Evolutionary conservation across 2,113 vertebrate genomes (phyloP).

Genomic region (Brienomyrus longianalis): DNA sequence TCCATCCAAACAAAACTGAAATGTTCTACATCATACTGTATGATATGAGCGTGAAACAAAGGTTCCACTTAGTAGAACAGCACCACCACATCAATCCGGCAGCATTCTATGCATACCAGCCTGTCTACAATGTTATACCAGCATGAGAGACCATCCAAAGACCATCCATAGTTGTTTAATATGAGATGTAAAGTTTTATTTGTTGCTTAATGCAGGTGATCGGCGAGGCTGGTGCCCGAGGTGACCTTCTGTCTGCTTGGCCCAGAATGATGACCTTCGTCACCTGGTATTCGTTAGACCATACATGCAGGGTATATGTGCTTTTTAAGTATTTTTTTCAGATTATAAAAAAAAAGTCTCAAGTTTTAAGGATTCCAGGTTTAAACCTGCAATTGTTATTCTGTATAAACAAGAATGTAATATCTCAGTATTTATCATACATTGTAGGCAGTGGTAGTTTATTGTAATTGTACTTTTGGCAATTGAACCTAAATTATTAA

Average conservation of each 20-base stretch:
- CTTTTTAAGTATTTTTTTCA: neutral
- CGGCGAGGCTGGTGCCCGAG: neutral
- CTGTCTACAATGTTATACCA: neutral
- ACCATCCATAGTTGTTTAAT: neutral
- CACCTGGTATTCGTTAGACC: slow-evolving; percentile 43
- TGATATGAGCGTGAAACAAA: neutral
- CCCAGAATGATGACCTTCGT: slow-evolving; percentile 37
- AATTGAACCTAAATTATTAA: slow-evolving; percentile 65
- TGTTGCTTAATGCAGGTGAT: neutral
- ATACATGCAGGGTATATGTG: neutral
- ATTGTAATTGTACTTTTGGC: slow-evolving; percentile 11
- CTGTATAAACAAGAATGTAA: neutral
- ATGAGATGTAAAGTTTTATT: neutral
- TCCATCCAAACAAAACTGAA: neutral
- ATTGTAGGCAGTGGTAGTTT: neutral
- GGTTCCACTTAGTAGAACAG: neutral
- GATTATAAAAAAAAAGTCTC: neutral
- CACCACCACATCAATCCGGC: neutral
- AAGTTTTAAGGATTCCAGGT: neutral
- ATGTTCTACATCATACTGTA: neutral
- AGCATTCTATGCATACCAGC: neutral
- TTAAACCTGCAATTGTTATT: neutral
- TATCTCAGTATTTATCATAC: neutral
- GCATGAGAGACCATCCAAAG: neutral
- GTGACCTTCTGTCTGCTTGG: neutral